Percentiles rank a stretch among this genome's conserved stretches.
These are phyloP conservation scores for Drosophila formosana DNA, from an alignment of 2,888 invertebrate genomes.

Conservation along the genomic window DNA sequence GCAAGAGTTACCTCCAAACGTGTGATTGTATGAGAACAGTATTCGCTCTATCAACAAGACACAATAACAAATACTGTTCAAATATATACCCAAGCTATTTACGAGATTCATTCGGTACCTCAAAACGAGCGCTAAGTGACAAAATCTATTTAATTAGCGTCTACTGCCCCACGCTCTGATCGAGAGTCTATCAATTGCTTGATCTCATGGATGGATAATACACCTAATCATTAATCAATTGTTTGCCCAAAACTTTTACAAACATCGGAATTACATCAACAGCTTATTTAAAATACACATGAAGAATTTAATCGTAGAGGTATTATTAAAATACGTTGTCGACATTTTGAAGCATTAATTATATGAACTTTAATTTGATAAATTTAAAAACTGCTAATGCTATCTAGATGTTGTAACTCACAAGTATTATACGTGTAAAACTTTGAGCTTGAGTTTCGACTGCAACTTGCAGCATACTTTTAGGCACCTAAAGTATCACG, in stretches of 20 bases:
- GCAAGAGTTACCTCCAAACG: slow-evolving; percentile 3
- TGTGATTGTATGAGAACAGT: background rate
- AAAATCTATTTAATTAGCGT: slow-evolving; percentile 53
- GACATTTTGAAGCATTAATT: too few relatives aligned
- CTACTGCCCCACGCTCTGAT: slow-evolving; percentile 14
- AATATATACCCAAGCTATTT: slow-evolving; percentile 62
- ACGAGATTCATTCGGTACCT: slow-evolving; percentile 50
- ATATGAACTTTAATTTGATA: background rate
- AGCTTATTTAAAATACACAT: background rate
- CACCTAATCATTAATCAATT: slow-evolving; percentile 2
- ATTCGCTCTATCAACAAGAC: slow-evolving; percentile 39
- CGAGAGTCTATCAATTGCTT: slow-evolving; percentile 20
- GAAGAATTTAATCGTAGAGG: background rate
- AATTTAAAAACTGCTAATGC: background rate
- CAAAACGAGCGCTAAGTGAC: slow-evolving; percentile 50
- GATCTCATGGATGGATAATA: slow-evolving; percentile 10
- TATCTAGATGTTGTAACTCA: too few relatives aligned
- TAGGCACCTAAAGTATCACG: background rate
- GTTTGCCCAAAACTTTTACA: background rate
- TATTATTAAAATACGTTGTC: too few relatives aligned
- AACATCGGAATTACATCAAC: background rate
- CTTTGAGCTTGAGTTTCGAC: background rate
- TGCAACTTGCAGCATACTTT: slow-evolving; percentile 1
- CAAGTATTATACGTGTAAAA: background rate
- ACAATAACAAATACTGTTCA: slow-evolving; percentile 29